Evolutionary conservation across 2,888 invertebrate genomes (phyloP), one percentile per base, ranked within the genome.

Genomic region (Ennomos quercinarius): DNA sequence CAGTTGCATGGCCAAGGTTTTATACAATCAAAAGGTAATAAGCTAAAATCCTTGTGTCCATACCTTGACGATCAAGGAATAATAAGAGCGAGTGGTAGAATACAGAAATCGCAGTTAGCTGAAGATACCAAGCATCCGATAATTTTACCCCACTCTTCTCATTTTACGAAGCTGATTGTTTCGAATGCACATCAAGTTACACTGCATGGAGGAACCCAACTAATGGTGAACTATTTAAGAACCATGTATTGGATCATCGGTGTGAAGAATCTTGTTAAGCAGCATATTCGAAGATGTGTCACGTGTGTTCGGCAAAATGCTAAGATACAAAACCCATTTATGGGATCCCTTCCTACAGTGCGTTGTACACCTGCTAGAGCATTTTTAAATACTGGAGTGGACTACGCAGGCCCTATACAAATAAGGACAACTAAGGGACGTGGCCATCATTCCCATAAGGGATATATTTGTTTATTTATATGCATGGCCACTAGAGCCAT

Each of bases 371-470:
- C 42, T 9, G 42, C 42, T 13, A 12, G 42, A 13, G 10, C 42
- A 42, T 13, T 42, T 42, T 3, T 13, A 8, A 8, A 42, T 13
- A 42, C 10, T 13, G 42, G 42, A 42, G 42, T 42, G 1, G 42
- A 42, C 42, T 42, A 42, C 10, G 42, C 42, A 4, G 42, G 42
- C 12, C 42, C 39, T n/a, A 39, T 39, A 10, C 10, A 39, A 6
- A 39, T 39, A 1, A 39, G 39, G 4, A 39, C n/a, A 12, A 27
- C 17, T 43, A 43, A 43, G 27, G 43, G 43, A 3, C 43, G 43
- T 10, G 43, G 43, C 3, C 43, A 43, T 43, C 43, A 39, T 6
- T 39, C 39, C 39, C 39, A 39, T n/a, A 39, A 39, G 39, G 39
- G n/a, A 39, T 6, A 39, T 2, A 39, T 39, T n/a, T 10, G 39